Evolutionary conservation across 2,888 invertebrate species (phyloP).

Genomic region (Labia minor): DNA sequence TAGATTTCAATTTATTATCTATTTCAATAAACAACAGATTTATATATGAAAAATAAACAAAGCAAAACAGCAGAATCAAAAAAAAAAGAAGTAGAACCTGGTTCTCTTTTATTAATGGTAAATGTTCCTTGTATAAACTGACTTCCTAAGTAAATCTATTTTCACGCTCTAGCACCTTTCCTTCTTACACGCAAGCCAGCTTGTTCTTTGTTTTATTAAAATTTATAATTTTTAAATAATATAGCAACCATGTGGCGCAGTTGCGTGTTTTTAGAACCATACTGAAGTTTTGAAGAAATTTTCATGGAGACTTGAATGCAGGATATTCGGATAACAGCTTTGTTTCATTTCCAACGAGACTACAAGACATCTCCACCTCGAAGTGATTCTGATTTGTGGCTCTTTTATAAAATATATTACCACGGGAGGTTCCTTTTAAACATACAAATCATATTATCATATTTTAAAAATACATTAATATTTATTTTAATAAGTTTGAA

Average conservation of each 20-base stretch:
- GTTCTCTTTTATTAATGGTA: neutral
- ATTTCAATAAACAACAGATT: neutral
- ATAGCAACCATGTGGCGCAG: neutral
- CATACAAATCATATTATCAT: too few relatives aligned
- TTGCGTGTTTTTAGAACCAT: neutral
- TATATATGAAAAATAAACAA: neutral
- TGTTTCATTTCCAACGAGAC: neutral
- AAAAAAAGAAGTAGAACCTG: neutral
- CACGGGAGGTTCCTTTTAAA: too few relatives aligned
- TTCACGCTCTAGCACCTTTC: neutral
- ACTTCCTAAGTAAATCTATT: constrained; percentile 8
- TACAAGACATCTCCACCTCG: neutral
- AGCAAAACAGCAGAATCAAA: neutral
- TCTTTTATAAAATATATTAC: neutral
- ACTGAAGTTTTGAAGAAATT: neutral
- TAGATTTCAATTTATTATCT: neutral
- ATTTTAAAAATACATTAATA: too few relatives aligned
- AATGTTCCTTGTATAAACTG: neutral
- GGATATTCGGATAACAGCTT: too few relatives aligned
- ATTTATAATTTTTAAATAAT: neutral
- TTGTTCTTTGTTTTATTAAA: neutral
- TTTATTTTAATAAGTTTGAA: too few relatives aligned
- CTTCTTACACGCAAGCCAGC: neutral
- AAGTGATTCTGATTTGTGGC: neutral
- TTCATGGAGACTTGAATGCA: neutral